Evolutionary conservation across 1,140 invertebrate species (phyloP).

Genomic region (Drosophila teissieri): DNA sequence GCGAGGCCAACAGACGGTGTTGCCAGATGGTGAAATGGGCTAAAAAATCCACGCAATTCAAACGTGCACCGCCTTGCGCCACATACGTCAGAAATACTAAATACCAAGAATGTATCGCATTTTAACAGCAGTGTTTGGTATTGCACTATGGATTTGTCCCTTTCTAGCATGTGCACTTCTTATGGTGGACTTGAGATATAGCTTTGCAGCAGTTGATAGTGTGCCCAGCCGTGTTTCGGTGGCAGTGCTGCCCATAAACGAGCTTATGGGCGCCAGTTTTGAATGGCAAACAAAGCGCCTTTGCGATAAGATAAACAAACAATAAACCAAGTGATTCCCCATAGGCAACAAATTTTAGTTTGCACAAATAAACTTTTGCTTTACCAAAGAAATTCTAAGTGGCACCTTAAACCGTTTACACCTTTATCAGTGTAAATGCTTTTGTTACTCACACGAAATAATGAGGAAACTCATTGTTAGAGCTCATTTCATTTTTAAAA

Average conservation of each 20-base stretch:
- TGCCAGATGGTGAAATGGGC: too few species aligned
- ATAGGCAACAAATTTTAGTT: too few species aligned
- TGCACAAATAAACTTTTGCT: too few species aligned
- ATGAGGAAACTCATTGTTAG: background rate
- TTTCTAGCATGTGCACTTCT: background rate
- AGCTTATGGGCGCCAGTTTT: background rate
- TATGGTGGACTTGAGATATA: background rate
- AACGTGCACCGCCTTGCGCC: background rate
- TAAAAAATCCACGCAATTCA: too few species aligned
- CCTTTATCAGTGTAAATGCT: background rate
- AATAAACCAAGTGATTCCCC: too few species aligned
- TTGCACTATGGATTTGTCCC: background rate
- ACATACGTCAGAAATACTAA: background rate
- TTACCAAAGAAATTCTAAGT: background rate
- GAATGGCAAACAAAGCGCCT: background rate
- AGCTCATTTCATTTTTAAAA: background rate
- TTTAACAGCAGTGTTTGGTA: too few species aligned
- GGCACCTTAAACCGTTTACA: too few species aligned
- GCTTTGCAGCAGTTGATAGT: background rate
- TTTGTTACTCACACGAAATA: background rate
- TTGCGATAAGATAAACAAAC: background rate
- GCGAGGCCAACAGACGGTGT: too few species aligned
- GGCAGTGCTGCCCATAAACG: background rate
- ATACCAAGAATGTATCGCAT: too few species aligned
- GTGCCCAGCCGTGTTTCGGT: background rate